Conservation (phyloP, 2,797 vertebrate species). For the Emydoidea blandingii region DNA sequence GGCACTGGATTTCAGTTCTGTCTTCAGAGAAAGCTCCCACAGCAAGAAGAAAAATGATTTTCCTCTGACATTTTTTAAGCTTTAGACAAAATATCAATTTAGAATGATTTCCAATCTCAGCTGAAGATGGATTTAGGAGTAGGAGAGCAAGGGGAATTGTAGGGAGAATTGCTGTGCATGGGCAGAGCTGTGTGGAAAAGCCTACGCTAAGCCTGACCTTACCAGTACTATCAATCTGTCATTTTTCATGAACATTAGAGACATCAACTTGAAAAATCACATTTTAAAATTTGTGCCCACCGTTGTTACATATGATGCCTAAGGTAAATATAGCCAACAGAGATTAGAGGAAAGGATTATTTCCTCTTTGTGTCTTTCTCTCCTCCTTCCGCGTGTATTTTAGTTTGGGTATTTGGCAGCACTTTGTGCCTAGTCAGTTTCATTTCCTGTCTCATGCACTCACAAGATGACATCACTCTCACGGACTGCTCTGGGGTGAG, state of each 20-base stretch:
- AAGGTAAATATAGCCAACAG: neutral
- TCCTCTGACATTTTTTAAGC: neutral
- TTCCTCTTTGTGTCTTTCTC: neutral
- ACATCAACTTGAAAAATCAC: neutral
- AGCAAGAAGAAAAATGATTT: conserved; percentile 5
- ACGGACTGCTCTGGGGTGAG: neutral
- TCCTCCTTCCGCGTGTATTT: neutral
- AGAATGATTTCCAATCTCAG: neutral
- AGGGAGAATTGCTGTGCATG: neutral
- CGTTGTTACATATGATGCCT: neutral
- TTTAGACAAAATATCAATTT: conserved; percentile 2
- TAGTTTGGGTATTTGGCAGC: neutral
- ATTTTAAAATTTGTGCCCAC: neutral
- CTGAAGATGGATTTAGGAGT: conserved; percentile 12
- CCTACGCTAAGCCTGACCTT: neutral
- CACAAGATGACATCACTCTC: neutral
- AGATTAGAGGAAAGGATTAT: neutral
- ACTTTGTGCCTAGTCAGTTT: neutral
- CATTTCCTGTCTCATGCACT: neutral
- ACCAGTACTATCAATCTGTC: neutral
- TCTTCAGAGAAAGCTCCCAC: neutral
- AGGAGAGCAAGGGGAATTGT: neutral
- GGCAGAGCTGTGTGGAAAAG: neutral
- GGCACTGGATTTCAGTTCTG: conserved; percentile 1
- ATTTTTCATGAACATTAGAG: neutral